phyloP scores from a whole-genome alignment of 2,113 vertebrate genomes.

The Archocentrus centrarchus region DNA sequence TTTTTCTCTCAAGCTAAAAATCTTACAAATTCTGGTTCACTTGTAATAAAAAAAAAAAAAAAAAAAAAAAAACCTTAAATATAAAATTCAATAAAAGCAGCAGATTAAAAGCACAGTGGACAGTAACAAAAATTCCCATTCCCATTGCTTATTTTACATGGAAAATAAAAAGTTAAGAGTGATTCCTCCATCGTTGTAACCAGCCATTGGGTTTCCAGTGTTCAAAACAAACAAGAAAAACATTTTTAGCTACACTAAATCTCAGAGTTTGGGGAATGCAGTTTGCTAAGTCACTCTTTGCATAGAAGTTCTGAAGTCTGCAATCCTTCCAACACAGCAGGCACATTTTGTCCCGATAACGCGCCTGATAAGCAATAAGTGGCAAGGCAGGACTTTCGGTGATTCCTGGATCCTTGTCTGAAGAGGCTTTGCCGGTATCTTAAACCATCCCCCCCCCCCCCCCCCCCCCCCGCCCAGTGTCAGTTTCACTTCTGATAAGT shows the following conservation, averaged over 20 bases:
- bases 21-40: neutral
- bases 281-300: constrained; percentile 27
- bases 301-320: neutral
- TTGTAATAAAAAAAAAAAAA: neutral
- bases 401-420: constrained; percentile 27
- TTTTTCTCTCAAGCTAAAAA: neutral
- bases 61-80: constrained; percentile 33
- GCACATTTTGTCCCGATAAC: constrained; percentile 26
- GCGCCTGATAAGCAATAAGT: constrained; percentile 49
- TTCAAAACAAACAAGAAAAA: constrained; percentile 41
- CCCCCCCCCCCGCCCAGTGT: neutral
- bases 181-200: constrained; percentile 35
- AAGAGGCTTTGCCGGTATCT: constrained; percentile 27
- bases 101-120: constrained; percentile 40
- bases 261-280: constrained; percentile 24
- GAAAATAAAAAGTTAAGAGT: constrained; percentile 10
- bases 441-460: neutral
- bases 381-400: constrained; percentile 49
- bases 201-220: constrained; percentile 70
- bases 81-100: constrained; percentile 37
- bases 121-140: neutral
- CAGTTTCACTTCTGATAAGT: constrained; percentile 4
- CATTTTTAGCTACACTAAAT: constrained; percentile 43
- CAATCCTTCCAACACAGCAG: constrained; percentile 40
- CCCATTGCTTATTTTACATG: constrained; percentile 2